A percentile compares a stretch with the other conserved stretches of the same genome.
Evolutionary conservation across 2,888 invertebrate genomes (phyloP).

Genomic region (Aphrophora alni): DNA sequence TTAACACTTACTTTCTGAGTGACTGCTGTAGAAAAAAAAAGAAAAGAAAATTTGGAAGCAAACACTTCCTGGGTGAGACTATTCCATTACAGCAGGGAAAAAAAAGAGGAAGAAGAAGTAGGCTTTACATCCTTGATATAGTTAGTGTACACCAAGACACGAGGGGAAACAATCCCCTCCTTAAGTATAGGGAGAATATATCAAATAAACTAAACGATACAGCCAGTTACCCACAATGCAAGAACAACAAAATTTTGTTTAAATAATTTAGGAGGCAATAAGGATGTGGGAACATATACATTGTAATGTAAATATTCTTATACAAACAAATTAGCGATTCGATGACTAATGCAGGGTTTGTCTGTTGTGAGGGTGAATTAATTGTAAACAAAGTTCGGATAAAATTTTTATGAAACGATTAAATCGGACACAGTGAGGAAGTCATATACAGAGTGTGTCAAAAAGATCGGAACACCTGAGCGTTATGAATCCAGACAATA

Average conservation of each 20-base stretch:
- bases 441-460: too few relatives aligned
- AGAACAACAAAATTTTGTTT: not conserved
- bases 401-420: too few relatives aligned
- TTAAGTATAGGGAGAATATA: not conserved
- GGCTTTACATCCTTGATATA: not conserved
- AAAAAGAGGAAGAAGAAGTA: not conserved
- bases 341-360: too few relatives aligned
- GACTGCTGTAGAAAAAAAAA: not conserved
- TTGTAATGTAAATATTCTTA: too few relatives aligned
- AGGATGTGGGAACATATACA: not conserved
- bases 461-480: too few relatives aligned
- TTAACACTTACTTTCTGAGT: conserved; percentile 44
- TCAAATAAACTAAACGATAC: not conserved
- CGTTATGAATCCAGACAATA: too few relatives aligned
- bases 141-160: not conserved
- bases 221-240: not conserved
- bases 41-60: not conserved
- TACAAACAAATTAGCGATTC: too few relatives aligned
- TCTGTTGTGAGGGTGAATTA: too few relatives aligned
- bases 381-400: too few relatives aligned
- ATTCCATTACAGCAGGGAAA: not conserved
- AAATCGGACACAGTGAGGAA: too few relatives aligned
- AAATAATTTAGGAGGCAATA: not conserved
- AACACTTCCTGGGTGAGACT: conserved; percentile 4
- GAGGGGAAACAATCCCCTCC: not conserved